Conservation (phyloP, 1,140 invertebrate genomes). For the Meloidogyne hapla region DNA sequence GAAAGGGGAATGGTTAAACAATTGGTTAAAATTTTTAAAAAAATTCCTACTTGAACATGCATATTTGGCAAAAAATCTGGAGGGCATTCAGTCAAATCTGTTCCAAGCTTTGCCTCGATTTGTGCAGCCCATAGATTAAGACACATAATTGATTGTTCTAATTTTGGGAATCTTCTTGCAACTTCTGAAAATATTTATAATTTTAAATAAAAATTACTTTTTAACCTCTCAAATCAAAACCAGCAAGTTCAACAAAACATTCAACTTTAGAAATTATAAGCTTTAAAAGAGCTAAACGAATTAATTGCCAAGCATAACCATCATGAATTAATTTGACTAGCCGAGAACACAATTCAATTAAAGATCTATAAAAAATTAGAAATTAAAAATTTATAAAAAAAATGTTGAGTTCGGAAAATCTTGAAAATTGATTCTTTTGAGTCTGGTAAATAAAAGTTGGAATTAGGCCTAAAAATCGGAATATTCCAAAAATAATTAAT, state of each 20-base stretch:
- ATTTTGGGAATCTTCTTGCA: conserved; percentile 77
- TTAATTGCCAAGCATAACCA: conserved; percentile 89
- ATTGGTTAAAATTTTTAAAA: neutral
- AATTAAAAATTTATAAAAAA: too few species aligned
- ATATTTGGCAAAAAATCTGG: conserved; percentile 77
- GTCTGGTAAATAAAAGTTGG: too few species aligned
- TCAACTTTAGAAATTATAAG: conserved; percentile 76
- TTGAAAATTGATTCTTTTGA: too few species aligned
- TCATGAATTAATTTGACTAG: conserved; percentile 71
- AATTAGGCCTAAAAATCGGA: too few species aligned
- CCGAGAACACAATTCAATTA: conserved; percentile 50
- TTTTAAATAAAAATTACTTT: neutral
- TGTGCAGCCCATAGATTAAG: conserved; percentile 84
- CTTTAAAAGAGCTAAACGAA: conserved; percentile 82
- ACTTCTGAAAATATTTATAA: conserved; percentile 44
- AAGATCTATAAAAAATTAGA: conserved; percentile 42
- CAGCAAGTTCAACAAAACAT: conserved; percentile 78
- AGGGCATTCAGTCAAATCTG: conserved; percentile 66
- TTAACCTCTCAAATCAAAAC: conserved; percentile 84
- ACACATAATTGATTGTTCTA: conserved; percentile 81
- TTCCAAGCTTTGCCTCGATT: conserved; percentile 74
- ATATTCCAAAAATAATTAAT: too few species aligned
- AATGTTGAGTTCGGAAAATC: too few species aligned
- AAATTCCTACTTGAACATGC: conserved; percentile 71
- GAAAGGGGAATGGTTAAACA: too few species aligned